phyloP scores from a whole-genome alignment of 2,888 invertebrate genomes.

The Gastracanthus pulcherrimus region DNA sequence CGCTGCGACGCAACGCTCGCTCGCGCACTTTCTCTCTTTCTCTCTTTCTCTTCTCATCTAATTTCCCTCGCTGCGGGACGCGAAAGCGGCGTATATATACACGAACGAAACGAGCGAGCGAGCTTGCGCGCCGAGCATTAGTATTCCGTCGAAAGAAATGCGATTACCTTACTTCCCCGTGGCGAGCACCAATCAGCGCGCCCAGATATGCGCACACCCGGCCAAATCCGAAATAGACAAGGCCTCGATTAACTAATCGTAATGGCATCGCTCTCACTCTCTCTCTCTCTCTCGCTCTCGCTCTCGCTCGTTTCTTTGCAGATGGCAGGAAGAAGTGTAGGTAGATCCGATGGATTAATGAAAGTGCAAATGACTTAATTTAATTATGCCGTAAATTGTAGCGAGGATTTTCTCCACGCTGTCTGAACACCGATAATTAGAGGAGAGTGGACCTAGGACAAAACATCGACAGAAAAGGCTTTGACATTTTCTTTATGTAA shows the following conservation, averaged over 20 bases:
- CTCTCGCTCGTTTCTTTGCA: background rate
- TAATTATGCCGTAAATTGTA: background rate
- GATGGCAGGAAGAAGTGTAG: background rate
- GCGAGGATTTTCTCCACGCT: background rate
- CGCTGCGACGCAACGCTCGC: background rate
- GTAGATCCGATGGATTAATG: background rate
- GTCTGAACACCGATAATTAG: background rate
- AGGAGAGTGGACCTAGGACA: background rate
- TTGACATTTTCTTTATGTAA: background rate
- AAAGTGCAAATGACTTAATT: slow-evolving; percentile 29
- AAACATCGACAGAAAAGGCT: background rate
- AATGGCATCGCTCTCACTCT: background rate
- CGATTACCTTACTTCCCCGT: slow-evolving; percentile 67
- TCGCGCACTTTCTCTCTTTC: background rate
- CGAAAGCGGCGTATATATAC: slow-evolving; percentile 3
- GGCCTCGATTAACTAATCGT: slow-evolving; percentile 50
- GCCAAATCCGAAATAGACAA: slow-evolving; percentile 36
- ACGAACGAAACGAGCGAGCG: slow-evolving; percentile 23
- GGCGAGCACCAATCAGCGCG: slow-evolving; percentile 62
- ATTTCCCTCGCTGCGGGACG: slow-evolving; percentile 64
- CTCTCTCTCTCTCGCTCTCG: background rate
- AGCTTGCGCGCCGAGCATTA: slow-evolving; percentile 61
- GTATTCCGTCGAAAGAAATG: slow-evolving; percentile 67
- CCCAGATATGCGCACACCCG: slow-evolving; percentile 39
- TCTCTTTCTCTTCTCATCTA: slow-evolving; percentile 57